phyloP scores from a whole-genome alignment of 2,113 vertebrate genomes.

The Notiomystis cincta region DNA sequence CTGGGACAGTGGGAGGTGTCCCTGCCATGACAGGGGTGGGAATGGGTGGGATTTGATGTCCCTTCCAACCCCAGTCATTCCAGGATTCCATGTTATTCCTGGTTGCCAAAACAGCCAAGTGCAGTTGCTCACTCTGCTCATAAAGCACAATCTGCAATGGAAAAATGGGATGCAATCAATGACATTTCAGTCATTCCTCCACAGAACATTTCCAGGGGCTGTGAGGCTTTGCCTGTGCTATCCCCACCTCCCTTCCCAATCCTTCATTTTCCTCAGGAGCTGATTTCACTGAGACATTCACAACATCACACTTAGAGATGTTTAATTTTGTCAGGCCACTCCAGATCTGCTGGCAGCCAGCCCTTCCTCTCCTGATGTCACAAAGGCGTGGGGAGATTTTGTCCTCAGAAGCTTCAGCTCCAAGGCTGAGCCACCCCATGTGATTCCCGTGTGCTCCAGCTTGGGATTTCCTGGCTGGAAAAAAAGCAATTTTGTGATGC shows the following conservation, averaged over 20 bases:
- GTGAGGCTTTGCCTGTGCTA: not conserved
- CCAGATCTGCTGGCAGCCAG: not conserved
- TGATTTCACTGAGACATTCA: not conserved
- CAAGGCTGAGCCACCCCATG: not conserved
- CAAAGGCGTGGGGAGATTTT: not conserved
- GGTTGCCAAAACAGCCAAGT: not conserved
- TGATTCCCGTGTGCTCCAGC: rapidly evolving
- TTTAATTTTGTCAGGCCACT: not conserved
- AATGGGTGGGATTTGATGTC: rapidly evolving
- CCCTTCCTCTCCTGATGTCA: not conserved
- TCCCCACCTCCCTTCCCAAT: not conserved
- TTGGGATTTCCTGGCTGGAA: not conserved
- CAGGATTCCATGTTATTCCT: not conserved
- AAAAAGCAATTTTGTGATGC: not conserved
- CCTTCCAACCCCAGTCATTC: not conserved
- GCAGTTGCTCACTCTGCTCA: not conserved
- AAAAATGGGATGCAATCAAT: rapidly evolving
- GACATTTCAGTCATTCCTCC: not conserved
- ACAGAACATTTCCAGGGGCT: not conserved
- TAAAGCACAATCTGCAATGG: not conserved
- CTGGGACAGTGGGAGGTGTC: not conserved
- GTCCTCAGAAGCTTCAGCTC: not conserved
- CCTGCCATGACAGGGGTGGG: not conserved
- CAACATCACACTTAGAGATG: rapidly evolving
- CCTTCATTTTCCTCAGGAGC: not conserved